Conservation (phyloP, 1,140 invertebrate genomes). For the Drosophila lacertosa region DNA sequence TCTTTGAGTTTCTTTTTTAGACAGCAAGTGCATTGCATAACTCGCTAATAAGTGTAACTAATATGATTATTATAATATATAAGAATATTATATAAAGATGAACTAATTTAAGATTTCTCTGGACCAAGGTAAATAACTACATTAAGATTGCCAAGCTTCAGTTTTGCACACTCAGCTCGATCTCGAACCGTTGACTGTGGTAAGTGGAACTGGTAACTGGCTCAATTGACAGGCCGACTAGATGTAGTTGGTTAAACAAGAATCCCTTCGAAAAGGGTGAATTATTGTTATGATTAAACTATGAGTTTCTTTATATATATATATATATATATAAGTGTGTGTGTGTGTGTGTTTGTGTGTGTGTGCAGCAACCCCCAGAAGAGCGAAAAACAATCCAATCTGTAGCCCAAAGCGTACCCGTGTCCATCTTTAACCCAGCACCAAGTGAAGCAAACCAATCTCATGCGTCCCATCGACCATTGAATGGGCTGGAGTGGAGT, state of each 20-base stretch:
- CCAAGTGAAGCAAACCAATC: constrained; percentile 34
- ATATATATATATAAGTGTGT: too few species aligned
- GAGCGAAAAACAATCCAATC: constrained; percentile 27
- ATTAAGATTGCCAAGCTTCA: not conserved
- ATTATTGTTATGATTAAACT: constrained; percentile 77
- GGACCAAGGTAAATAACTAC: not conserved
- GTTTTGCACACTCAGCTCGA: constrained; percentile 4
- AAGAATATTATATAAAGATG: too few species aligned
- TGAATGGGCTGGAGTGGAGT: not conserved
- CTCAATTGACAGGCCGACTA: constrained; percentile 12
- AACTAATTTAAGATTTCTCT: not conserved
- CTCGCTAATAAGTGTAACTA: too few species aligned
- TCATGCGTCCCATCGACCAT: constrained; percentile 33
- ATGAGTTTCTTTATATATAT: too few species aligned
- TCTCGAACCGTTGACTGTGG: not conserved
- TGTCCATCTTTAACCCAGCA: constrained; percentile 31
- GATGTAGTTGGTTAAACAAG: constrained; percentile 22
- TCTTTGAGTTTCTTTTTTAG: too few species aligned
- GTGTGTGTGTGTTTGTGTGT: constrained; percentile 6
- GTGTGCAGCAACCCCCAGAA: constrained; percentile 16
- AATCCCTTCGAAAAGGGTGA: constrained; percentile 60
- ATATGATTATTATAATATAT: too few species aligned
- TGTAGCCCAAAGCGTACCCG: constrained; percentile 12
- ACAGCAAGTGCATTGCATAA: too few species aligned
- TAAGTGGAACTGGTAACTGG: not conserved